A percentile compares a stretch with the other conserved stretches of the same genome.
Conservation (phyloP, 2,113 vertebrate species). For the Phoxinus phoxinus region DNA sequence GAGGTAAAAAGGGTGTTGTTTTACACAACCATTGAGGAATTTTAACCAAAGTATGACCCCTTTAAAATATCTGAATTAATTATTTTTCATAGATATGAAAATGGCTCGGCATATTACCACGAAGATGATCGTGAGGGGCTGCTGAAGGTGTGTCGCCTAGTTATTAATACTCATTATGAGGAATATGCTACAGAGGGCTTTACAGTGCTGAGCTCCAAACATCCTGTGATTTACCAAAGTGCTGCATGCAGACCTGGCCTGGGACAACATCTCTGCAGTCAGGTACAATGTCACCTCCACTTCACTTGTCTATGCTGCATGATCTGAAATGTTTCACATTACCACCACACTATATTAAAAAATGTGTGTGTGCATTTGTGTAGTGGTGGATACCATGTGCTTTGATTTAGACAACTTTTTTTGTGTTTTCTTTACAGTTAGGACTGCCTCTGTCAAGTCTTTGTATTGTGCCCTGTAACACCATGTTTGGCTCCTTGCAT, state of each 20-base stretch:
- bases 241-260: constrained; percentile 88
- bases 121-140: constrained; percentile 94
- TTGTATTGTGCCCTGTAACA: constrained; percentile 95
- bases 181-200: constrained; percentile 92
- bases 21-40: no score
- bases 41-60: no score
- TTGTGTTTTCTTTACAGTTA: constrained; percentile 64
- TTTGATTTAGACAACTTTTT: not conserved
- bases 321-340: constrained; percentile 14
- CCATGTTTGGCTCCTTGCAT: constrained; percentile 97
- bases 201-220: constrained; percentile 77
- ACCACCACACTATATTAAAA: not conserved
- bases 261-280: constrained; percentile 91
- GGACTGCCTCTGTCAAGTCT: constrained; percentile 79
- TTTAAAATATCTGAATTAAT: not conserved
- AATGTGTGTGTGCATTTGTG: not conserved
- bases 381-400: not conserved
- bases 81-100: constrained; percentile 85
- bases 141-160: constrained; percentile 89
- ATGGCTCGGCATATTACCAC: constrained; percentile 93
- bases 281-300: constrained; percentile 76
- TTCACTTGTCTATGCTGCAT: not conserved
- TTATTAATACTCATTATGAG: constrained; percentile 89
- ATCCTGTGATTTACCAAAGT: constrained; percentile 93
- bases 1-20: no score